Percentiles rank a stretch among this genome's conserved stretches.
These are phyloP conservation scores for Palloptera scutellata DNA, from an alignment of 2,888 invertebrate species.

Conservation along the genomic window DNA sequence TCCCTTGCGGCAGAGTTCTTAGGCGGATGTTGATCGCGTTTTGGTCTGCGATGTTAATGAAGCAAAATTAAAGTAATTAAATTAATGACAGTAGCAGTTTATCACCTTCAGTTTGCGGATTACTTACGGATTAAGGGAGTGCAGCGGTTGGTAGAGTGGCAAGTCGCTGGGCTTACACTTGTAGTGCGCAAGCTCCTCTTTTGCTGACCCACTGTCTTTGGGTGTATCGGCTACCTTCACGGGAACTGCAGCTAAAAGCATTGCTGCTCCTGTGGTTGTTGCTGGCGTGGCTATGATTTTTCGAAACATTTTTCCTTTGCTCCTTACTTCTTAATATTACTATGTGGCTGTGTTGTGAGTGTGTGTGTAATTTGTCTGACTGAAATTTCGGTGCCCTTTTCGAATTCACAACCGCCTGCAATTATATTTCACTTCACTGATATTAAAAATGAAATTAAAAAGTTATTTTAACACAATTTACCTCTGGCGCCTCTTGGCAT, in stretches of 20 bases:
- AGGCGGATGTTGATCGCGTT: conserved; percentile 36
- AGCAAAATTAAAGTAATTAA: not conserved
- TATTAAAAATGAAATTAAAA: conserved; percentile 2
- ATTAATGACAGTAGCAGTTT: not conserved
- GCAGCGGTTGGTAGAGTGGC: conserved; percentile 58
- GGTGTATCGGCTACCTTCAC: conserved; percentile 1
- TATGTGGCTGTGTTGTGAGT: not conserved
- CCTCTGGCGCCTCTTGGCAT: conserved; percentile 15
- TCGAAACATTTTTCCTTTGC: conserved; percentile 43
- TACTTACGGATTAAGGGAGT: conserved; percentile 48
- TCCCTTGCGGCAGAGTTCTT: conserved; percentile 44
- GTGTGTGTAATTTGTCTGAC: not conserved
- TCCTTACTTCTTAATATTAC: too few relatives aligned
- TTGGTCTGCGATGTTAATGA: conserved; percentile 36
- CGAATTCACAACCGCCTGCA: conserved; percentile 6
- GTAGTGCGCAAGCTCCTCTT: conserved; percentile 41
- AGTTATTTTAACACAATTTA: not conserved
- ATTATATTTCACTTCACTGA: not conserved
- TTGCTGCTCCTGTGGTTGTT: conserved; percentile 39
- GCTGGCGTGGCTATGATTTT: conserved; percentile 33
- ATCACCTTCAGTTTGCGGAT: not conserved
- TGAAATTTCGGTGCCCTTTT: not conserved
- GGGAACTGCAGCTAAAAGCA: conserved; percentile 50
- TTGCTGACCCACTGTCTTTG: conserved; percentile 12
- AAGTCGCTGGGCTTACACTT: conserved; percentile 58